Percentiles rank a stretch among this genome's conserved stretches.
phyloP scores from a whole-genome alignment of 2,797 vertebrate species.

The Craterocephalus amniculus region DNA sequence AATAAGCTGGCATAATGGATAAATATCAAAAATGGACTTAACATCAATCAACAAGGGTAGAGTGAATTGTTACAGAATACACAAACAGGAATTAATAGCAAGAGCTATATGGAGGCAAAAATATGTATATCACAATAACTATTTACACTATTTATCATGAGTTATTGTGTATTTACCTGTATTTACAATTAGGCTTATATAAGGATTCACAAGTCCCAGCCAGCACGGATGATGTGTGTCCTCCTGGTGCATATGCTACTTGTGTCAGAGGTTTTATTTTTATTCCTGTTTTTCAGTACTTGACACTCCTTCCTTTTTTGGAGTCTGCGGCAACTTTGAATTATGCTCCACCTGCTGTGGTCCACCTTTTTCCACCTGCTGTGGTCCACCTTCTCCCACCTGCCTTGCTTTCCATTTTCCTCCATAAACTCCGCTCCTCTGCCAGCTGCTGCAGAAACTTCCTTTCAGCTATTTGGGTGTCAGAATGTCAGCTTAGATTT shows the following conservation, averaged over 20 bases:
- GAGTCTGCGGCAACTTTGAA: neutral
- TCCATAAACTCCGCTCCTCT: neutral
- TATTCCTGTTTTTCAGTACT: neutral
- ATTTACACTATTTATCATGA: neutral
- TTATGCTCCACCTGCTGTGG: slow-evolving; percentile 1
- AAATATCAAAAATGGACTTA: neutral
- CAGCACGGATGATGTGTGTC: neutral
- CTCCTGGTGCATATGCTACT: neutral
- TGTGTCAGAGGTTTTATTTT: neutral
- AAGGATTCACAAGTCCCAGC: neutral
- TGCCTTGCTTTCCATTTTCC: neutral
- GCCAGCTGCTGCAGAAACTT: neutral
- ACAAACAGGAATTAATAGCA: neutral
- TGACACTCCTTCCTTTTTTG: neutral
- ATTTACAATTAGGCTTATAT: neutral
- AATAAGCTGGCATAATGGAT: neutral
- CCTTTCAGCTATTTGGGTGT: neutral
- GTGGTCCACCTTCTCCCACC: neutral
- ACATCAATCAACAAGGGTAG: neutral
- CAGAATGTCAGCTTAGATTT: neutral
- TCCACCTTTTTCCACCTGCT: neutral
- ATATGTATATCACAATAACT: neutral
- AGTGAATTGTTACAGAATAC: neutral
- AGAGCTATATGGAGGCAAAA: neutral
- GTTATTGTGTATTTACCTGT: neutral